Evolutionary conservation across 2,113 vertebrate species (phyloP).

Genomic region (Paedocypris sp.): DNA sequence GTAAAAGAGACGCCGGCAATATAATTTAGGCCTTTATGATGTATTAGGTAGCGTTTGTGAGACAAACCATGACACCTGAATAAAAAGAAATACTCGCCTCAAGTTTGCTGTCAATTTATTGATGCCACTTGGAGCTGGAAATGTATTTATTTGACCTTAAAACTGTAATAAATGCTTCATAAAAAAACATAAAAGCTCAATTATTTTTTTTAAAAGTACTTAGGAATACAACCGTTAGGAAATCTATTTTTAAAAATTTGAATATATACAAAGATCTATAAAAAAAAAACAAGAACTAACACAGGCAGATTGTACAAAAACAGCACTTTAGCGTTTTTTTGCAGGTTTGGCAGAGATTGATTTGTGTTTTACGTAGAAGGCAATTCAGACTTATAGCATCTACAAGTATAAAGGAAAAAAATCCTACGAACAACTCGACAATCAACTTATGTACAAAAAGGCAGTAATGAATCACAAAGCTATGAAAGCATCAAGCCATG

Average conservation of each 20-base stretch:
- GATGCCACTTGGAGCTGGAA: too few relatives aligned
- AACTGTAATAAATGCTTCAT: too few relatives aligned
- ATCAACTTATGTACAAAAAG: conserved; percentile 16
- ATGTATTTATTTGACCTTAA: conserved; percentile 18
- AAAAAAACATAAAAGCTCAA: conserved; percentile 22
- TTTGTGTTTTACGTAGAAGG: conserved; percentile 23
- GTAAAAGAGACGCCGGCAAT: conserved; percentile 40
- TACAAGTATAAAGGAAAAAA: neutral
- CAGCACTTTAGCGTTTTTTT: conserved; percentile 13
- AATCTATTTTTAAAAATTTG: conserved; percentile 15
- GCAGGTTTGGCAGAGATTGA: conserved; percentile 5
- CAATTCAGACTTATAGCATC: conserved; percentile 6
- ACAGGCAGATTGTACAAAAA: conserved; percentile 10
- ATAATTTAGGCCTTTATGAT: conserved; percentile 32
- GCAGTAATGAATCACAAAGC: conserved; percentile 6
- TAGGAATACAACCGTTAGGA: conserved; percentile 17
- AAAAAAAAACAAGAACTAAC: conserved; percentile 25
- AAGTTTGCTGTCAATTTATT: too few relatives aligned
- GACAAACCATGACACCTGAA: too few relatives aligned
- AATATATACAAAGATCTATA: conserved; percentile 25
- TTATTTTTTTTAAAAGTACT: conserved; percentile 24
- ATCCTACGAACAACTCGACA: neutral
- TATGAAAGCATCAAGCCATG: neutral
- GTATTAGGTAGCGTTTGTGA: neutral
- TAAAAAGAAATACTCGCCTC: too few relatives aligned